Evolutionary conservation across 2,113 vertebrate genomes (phyloP), one percentile per base, ranked within the genome.

Genomic region (Otis tarda): DNA sequence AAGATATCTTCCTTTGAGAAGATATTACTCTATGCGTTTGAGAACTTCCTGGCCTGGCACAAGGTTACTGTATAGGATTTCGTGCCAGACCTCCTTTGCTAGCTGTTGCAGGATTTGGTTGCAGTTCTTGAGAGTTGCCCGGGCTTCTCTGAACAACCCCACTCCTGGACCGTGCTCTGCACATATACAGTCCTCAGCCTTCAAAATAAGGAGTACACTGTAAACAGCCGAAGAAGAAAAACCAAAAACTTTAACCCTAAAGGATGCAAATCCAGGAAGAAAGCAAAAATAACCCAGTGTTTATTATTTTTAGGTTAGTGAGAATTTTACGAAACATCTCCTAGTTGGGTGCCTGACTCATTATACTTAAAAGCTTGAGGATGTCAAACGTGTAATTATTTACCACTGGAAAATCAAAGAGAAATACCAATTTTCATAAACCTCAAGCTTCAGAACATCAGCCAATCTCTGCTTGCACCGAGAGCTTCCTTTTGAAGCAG

Each of bases 341-440:
- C 45, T 96, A 78, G 91, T 68, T 79, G 87, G 57, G 74, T 78
- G 69, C 70, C 57, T 94, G 90, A 95, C 86, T 96, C 92, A 93
- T 4, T 19, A 30, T 21, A 89, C 94, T 96, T 96, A 81, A 96
- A 96, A 94, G 95, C 94, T 84, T 63, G 89, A 89, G 87, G 95
- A 92, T 74, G 63, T 76, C 78, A 83, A 94, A 57, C 93, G 78
- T 84, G 6, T 91, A 95, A 96, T 96, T 95, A 94, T 94, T 95
- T 93, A 83, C 89, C 77, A 35, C 43, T 77, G 77, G 61, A 89
- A 95, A 95, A 93, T 97, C 94, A 96, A 96, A 96, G 93, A 93
- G 94, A 95, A 96, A 89, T 37, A 92, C 18, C 3, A 8, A 94
- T 95, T 89, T 96, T 91, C 86, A 94, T 92, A 94, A 96, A 94